phyloP scores from a whole-genome alignment of 2,888 invertebrate genomes.

The Eupeodes latifasciatus region DNA sequence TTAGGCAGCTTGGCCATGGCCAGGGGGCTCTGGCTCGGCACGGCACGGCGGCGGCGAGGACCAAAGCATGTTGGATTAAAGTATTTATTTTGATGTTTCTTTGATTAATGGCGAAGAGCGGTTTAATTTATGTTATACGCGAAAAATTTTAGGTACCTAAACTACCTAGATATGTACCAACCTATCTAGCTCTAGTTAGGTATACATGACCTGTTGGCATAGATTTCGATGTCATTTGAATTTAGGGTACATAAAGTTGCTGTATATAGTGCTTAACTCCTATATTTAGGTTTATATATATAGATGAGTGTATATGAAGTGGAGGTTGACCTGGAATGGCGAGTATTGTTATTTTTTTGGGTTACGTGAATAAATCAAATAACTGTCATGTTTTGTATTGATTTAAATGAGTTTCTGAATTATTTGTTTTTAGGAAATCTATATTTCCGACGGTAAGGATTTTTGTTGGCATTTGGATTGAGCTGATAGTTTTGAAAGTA shows the following conservation, averaged over 20 bases:
- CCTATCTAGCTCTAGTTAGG: not conserved
- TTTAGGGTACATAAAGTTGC: not conserved
- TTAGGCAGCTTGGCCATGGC: no score
- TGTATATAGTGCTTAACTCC: not conserved
- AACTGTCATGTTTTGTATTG: not conserved
- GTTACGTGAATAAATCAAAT: not conserved
- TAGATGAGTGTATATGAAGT: not conserved
- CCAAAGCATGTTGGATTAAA: slow-evolving; percentile 68
- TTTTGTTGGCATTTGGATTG: not conserved
- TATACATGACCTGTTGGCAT: slow-evolving; percentile 59
- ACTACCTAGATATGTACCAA: not conserved
- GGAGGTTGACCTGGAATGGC: not conserved
- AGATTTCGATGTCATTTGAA: slow-evolving; percentile 36
- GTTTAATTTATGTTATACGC: slow-evolving; percentile 24
- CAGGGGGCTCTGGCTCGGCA: no score
- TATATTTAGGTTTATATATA: not conserved
- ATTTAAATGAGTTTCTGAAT: not conserved
- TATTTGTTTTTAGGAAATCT: not conserved
- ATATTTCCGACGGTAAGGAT: not conserved
- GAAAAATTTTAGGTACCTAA: not conserved
- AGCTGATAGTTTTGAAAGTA: no score
- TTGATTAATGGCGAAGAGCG: slow-evolving; percentile 59
- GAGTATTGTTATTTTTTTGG: not conserved
- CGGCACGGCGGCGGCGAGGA: not conserved
- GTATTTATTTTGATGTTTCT: slow-evolving; percentile 65